Conservation (phyloP, 2,797 vertebrate genomes). For the Varecia variegata region DNA sequence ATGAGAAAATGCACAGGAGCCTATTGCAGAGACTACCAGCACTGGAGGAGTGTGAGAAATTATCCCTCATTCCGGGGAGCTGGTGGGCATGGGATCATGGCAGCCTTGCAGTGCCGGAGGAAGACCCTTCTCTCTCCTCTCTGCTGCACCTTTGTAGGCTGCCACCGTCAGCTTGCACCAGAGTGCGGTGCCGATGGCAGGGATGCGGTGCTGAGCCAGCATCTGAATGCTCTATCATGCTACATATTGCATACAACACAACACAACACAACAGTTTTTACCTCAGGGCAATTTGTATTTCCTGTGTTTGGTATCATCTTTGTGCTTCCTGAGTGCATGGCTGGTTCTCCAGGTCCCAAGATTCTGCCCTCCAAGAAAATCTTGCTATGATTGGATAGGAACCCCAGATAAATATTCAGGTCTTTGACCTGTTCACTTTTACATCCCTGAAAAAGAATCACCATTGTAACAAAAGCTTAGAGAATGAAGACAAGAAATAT, state of each 20-base stretch:
- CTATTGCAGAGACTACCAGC: background rate
- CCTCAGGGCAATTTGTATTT: background rate
- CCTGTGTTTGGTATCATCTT: background rate
- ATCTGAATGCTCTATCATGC: background rate
- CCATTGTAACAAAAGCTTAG: slow-evolving; percentile 88
- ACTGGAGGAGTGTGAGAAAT: background rate
- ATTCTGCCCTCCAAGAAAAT: slow-evolving; percentile 86
- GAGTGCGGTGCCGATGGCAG: background rate
- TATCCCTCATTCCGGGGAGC: background rate
- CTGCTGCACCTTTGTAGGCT: background rate
- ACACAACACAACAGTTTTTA: background rate
- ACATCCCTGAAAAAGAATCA: slow-evolving; percentile 87
- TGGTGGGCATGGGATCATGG: background rate
- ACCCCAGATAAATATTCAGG: slow-evolving; percentile 93
- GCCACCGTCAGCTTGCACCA: background rate
- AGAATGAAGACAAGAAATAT: slow-evolving; percentile 91
- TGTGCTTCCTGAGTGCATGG: background rate
- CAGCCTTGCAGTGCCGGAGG: accelerated
- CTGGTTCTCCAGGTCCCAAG: background rate
- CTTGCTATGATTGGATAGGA: slow-evolving; percentile 93
- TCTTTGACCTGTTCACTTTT: slow-evolving; percentile 90
- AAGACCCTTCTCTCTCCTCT: accelerated
- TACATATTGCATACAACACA: too few species aligned
- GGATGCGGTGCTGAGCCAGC: slow-evolving; percentile 36
- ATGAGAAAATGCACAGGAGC: background rate